Evolutionary conservation across 2,113 vertebrate species (phyloP).

Genomic region (Gavia stellata): DNA sequence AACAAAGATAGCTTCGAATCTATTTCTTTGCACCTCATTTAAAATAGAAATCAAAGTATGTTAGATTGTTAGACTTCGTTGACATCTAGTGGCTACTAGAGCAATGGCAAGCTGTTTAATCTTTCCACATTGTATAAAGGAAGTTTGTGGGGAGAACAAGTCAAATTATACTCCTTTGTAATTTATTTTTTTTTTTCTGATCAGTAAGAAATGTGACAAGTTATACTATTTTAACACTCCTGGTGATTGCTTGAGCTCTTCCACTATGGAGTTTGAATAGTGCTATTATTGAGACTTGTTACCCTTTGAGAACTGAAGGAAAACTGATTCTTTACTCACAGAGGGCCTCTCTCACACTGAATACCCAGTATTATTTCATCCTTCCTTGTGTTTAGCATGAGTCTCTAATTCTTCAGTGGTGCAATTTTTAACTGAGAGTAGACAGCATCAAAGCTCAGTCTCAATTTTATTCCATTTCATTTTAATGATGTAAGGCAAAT

Average conservation of each 20-base stretch:
- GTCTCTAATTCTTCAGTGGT: neutral
- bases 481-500: neutral
- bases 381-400: neutral
- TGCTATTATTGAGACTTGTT: neutral
- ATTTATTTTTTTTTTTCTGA: neutral
- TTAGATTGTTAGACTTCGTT: neutral
- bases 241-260: neutral
- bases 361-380: neutral
- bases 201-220: neutral
- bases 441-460: neutral
- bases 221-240: neutral
- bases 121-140: neutral
- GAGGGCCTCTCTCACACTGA: neutral
- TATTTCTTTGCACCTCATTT: neutral
- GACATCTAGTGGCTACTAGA: slow-evolving; percentile 38
- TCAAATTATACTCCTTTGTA: neutral
- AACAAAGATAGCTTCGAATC: neutral
- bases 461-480: neutral
- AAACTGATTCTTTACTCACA: neutral
- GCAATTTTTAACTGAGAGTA: neutral
- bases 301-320: neutral
- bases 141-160: neutral
- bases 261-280: neutral
- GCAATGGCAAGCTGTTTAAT: neutral
- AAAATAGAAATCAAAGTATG: neutral